phyloP scores from a whole-genome alignment of 2,888 invertebrate genomes.

The Athalia circularis region DNA sequence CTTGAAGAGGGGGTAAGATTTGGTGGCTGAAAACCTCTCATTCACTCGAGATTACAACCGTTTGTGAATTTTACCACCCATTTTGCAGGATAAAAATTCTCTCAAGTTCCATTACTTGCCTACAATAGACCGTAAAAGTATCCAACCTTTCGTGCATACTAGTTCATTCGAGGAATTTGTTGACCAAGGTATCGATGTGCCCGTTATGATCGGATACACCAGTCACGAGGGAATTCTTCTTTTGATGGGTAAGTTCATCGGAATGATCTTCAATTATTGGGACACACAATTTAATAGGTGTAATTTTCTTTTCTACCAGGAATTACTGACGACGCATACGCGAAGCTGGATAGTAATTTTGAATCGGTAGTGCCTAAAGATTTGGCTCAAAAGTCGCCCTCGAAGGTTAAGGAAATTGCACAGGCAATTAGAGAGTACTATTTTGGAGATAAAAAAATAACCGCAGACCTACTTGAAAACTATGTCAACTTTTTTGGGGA shows the following conservation, averaged over 20 bases:
- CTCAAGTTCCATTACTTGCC: conserved; percentile 49
- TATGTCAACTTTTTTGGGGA: conserved; percentile 33
- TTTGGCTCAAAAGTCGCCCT: conserved; percentile 64
- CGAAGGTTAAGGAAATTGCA: conserved; percentile 63
- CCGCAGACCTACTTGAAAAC: conserved; percentile 42
- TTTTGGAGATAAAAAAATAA: conserved; percentile 72
- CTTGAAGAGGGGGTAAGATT: conserved; percentile 47
- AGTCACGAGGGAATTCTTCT: conserved; percentile 75
- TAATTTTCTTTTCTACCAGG: conserved; percentile 18
- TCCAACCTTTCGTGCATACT: conserved; percentile 58
- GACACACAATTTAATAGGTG: not conserved
- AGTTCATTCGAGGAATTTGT: conserved; percentile 64
- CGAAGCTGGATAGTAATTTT: conserved; percentile 65
- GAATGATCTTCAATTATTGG: no score
- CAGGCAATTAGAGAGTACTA: conserved; percentile 74
- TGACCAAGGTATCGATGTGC: conserved; percentile 72
- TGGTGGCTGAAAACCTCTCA: not conserved
- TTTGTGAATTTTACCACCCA: not conserved
- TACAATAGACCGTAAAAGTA: conserved; percentile 51
- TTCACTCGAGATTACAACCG: not conserved
- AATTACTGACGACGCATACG: conserved; percentile 49
- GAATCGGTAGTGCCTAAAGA: conserved; percentile 70
- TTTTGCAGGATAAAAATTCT: conserved; percentile 41
- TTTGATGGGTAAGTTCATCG: conserved; percentile 56
- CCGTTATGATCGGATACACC: conserved; percentile 76